phyloP scores from a whole-genome alignment of 2,113 vertebrate genomes.

The Dicerorhinus sumatrensis region DNA sequence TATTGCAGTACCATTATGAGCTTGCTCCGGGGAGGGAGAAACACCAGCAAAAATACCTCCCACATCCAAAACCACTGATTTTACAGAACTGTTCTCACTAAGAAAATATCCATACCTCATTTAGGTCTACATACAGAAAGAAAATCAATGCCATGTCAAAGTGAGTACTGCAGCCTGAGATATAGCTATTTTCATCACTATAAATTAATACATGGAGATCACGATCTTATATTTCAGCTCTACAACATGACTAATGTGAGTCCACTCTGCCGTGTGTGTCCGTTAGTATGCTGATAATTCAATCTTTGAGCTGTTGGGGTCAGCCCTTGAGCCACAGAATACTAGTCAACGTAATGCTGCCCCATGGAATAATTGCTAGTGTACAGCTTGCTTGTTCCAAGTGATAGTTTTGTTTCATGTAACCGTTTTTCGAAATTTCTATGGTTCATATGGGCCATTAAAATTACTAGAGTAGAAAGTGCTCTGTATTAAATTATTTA shows the following conservation, averaged over 20 bases:
- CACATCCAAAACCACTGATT: too few relatives aligned
- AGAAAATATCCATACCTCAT: not conserved
- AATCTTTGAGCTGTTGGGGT: not conserved
- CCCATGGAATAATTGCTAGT: not conserved
- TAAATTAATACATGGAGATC: not conserved
- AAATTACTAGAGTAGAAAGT: slow-evolving; percentile 26
- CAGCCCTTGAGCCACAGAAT: not conserved
- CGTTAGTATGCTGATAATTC: not conserved
- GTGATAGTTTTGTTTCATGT: not conserved
- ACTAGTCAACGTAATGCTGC: not conserved
- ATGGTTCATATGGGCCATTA: slow-evolving; percentile 36
- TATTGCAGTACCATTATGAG: not conserved
- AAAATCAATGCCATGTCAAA: not conserved
- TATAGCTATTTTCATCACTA: not conserved
- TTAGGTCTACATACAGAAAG: not conserved
- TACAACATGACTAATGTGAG: not conserved
- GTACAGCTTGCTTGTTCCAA: not conserved
- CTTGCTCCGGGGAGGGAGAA: not conserved
- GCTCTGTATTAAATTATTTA: slow-evolving; percentile 51
- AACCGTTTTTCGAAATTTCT: slow-evolving; percentile 58
- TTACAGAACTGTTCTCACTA: not conserved
- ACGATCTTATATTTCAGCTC: not conserved
- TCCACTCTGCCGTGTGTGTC: not conserved
- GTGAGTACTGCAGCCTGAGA: not conserved
- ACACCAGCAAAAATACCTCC: not conserved